Evolutionary conservation across 2,113 vertebrate genomes (phyloP).

Genomic region (Nibea coibor): DNA sequence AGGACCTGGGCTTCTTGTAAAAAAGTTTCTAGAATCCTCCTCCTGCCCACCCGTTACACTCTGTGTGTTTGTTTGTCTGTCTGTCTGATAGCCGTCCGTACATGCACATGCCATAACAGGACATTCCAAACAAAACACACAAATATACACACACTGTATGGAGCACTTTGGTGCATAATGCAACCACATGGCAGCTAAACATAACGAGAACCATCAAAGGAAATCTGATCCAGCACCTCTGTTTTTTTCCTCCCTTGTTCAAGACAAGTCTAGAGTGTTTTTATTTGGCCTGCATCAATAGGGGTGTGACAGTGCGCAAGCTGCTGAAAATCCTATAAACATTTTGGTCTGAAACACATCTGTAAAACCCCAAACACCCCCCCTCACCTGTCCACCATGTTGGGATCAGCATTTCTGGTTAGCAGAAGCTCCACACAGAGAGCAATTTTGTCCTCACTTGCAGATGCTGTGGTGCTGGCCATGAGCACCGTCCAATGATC

Average conservation of each 20-base stretch:
- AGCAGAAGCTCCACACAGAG: constrained; percentile 93
- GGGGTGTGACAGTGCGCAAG: constrained; percentile 29
- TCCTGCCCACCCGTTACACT: constrained; percentile 27
- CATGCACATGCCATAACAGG: constrained; percentile 78
- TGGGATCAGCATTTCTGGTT: constrained; percentile 92
- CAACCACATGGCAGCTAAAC: constrained; percentile 72
- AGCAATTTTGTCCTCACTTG: constrained; percentile 87
- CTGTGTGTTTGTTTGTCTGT: constrained; percentile 71
- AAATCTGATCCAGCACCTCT: constrained; percentile 39
- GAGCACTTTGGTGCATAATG: constrained; percentile 62
- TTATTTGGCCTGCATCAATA: constrained; percentile 39
- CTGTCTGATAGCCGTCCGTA: constrained; percentile 70
- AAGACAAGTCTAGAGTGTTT: constrained; percentile 44
- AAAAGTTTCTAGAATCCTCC: constrained; percentile 26
- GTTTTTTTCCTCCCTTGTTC: constrained; percentile 26
- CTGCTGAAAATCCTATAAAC: constrained; percentile 44
- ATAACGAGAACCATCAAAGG: constrained; percentile 69
- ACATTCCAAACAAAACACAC: constrained; percentile 74
- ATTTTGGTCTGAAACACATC: constrained; percentile 50
- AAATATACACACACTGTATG: constrained; percentile 67
- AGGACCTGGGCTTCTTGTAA: background rate
- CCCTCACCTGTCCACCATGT: constrained; percentile 89
- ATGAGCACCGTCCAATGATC: constrained; percentile 91
- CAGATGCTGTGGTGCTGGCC: constrained; percentile 88
- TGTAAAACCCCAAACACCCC: background rate